Percentiles rank a stretch among this genome's conserved stretches.
Conservation (phyloP, 2,888 invertebrate genomes). For the Sepioteuthis lessoniana region DNA sequence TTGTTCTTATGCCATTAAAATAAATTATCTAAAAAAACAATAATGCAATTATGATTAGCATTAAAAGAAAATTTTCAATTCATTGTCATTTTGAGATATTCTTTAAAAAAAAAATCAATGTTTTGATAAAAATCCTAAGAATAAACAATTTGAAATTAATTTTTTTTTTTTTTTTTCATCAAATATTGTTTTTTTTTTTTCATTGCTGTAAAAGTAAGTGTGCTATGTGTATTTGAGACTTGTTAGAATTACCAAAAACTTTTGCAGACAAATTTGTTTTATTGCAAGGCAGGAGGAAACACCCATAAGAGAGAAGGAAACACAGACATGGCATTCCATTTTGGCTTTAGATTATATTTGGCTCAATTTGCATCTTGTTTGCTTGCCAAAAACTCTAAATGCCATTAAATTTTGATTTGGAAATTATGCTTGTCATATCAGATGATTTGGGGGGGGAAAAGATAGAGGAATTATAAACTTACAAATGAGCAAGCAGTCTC, state of each 20-base stretch:
- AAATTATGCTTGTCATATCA: not conserved
- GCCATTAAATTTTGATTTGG: not conserved
- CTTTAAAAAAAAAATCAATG: no score
- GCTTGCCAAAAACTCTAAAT: not conserved
- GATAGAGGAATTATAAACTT: not conserved
- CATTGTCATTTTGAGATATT: no score
- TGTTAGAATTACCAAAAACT: not conserved
- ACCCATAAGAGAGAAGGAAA: not conserved
- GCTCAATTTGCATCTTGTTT: not conserved
- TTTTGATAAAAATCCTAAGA: no score
- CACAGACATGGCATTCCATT: not conserved
- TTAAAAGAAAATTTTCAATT: no score
- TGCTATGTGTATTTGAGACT: not conserved
- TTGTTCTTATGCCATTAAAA: no score
- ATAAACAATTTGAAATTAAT: no score
- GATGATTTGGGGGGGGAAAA: not conserved
- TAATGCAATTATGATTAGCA: no score
- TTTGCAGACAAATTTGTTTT: no score
- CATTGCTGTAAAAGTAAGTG: not conserved
- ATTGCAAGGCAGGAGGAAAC: not conserved
- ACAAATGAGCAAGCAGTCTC: not conserved
- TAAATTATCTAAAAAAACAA: no score
- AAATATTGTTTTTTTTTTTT: not conserved
- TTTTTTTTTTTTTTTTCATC: no score
- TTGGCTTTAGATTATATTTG: not conserved